phyloP scores from a whole-genome alignment of 2,797 vertebrate species.

The Acomys russatus region DNA sequence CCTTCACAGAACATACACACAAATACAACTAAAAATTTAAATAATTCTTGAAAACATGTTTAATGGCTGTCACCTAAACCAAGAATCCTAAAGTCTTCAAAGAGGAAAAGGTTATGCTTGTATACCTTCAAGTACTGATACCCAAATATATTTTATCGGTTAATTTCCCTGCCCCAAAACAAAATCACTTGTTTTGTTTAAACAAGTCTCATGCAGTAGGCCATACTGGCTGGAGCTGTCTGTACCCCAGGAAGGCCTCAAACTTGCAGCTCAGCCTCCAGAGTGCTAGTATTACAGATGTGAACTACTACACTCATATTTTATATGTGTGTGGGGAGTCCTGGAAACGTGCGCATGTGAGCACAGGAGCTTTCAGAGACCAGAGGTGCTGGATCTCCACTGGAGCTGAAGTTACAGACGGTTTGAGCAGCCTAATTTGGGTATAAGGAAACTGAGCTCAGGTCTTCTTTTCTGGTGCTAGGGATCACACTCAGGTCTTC shows the following conservation, averaged over 20 bases:
- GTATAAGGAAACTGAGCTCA: too few species aligned
- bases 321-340: background rate
- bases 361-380: background rate
- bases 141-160: constrained; percentile 40
- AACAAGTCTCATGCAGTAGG: background rate
- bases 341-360: background rate
- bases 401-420: background rate
- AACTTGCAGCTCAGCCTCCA: background rate
- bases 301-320: background rate
- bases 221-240: background rate
- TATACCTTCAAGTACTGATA: background rate
- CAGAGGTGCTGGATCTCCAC: background rate
- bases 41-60: background rate
- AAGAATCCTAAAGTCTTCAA: constrained; percentile 17
- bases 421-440: background rate
- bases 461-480: background rate
- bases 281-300: background rate
- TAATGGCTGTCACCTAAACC: background rate
- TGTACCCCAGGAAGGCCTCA: background rate
- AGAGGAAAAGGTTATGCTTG: background rate
- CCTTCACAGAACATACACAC: background rate
- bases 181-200: background rate
- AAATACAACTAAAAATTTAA: background rate
- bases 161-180: background rate
- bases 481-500: background rate